Conservation (phyloP, 2,797 vertebrate species). For the Babyrousa celebensis region DNA sequence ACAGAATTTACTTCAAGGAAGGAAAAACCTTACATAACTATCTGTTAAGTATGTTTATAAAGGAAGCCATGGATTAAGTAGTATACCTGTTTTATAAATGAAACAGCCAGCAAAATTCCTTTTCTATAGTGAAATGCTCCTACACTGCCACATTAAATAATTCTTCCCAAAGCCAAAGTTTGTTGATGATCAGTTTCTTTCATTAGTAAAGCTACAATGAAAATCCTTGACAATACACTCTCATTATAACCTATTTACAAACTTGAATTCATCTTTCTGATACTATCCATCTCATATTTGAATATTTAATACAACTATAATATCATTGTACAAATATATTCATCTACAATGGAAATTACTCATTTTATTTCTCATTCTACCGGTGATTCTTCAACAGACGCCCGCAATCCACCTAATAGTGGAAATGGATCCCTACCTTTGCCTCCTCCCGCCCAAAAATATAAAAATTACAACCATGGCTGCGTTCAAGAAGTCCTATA, state of each 20-base stretch:
- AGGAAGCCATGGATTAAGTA: conserved; percentile 54
- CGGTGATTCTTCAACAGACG: conserved; percentile 50
- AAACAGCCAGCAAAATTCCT: conserved; percentile 50
- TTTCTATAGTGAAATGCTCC: conserved; percentile 47
- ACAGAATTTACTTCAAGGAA: conserved; percentile 67
- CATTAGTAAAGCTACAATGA: conserved; percentile 7
- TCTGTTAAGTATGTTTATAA: conserved; percentile 44
- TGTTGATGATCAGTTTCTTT: background rate
- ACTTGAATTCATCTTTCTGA: conserved; percentile 21
- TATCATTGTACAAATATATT: conserved; percentile 26
- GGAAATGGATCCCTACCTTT: conserved; percentile 29
- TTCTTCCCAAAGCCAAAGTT: conserved; percentile 46
- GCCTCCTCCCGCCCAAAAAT: background rate
- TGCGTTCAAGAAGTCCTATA: background rate
- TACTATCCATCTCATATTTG: background rate
- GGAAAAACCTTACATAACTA: conserved; percentile 66
- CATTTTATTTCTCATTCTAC: conserved; percentile 41
- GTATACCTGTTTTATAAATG: background rate
- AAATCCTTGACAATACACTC: conserved; percentile 19
- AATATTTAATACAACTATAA: conserved; percentile 21
- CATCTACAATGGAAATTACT: conserved; percentile 31
- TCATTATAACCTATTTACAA: conserved; percentile 33
- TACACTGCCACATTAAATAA: conserved; percentile 24
- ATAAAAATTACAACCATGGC: background rate
- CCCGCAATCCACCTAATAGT: background rate